These are phyloP conservation scores for Diploscapter pachys DNA, from an alignment of 1,140 invertebrate genomes.

Conservation along the genomic window DNA sequence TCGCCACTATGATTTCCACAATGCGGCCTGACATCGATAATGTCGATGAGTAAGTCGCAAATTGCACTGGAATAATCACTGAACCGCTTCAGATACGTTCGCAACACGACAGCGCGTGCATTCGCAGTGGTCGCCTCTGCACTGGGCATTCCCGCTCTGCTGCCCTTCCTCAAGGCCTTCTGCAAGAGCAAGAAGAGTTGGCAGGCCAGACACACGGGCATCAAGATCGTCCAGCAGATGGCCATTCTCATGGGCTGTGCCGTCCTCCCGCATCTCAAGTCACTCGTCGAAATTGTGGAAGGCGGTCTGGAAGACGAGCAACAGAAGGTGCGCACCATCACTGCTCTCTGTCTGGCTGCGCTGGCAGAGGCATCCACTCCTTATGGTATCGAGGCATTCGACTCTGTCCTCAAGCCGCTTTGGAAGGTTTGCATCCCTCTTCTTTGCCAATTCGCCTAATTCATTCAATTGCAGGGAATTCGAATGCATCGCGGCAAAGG, in stretches of 20 bases:
- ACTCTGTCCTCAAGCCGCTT: slow-evolving; percentile 94
- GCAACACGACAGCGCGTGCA: slow-evolving; percentile 96
- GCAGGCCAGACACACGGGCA: slow-evolving; percentile 97
- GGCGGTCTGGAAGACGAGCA: slow-evolving; percentile 76
- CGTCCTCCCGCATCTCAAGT: slow-evolving; percentile 94
- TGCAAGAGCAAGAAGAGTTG: slow-evolving; percentile 99
- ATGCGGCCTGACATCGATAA: slow-evolving; percentile 99
- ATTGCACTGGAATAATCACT: not conserved
- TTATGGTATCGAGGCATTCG: slow-evolving; percentile 99
- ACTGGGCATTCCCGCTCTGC: slow-evolving; percentile 89
- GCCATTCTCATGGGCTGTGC: slow-evolving; percentile 99
- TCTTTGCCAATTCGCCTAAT: not conserved
- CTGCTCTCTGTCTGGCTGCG: slow-evolving; percentile 94
- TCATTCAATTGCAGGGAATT: slow-evolving; percentile 68
- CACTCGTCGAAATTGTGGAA: slow-evolving; percentile 98
- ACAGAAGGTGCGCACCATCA: slow-evolving; percentile 84
- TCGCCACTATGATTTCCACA: slow-evolving; percentile 99
- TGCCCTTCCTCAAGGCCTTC: slow-evolving; percentile 98
- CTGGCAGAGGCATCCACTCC: slow-evolving; percentile 88
- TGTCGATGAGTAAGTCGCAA: slow-evolving; percentile 79
- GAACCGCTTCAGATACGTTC: slow-evolving; percentile 67
- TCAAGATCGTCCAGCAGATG: slow-evolving; percentile 99
- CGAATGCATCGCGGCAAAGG: slow-evolving; percentile 95
- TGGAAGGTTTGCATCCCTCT: slow-evolving; percentile 72
- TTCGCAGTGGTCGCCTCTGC: slow-evolving; percentile 99